phyloP scores from a whole-genome alignment of 2,797 vertebrate genomes.

The Notoglanidium macrostoma region DNA sequence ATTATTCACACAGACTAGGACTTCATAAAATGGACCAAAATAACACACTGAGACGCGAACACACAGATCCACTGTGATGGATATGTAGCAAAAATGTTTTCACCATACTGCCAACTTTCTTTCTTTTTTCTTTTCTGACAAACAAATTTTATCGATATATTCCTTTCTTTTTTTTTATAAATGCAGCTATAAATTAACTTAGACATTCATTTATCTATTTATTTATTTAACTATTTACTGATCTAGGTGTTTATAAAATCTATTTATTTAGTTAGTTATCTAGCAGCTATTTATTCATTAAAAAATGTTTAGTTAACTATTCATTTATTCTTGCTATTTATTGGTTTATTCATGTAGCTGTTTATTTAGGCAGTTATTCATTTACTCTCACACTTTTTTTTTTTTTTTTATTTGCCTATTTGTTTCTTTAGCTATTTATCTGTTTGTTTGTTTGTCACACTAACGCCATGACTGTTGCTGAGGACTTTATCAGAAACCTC shows the following conservation, averaged over 20 bases:
- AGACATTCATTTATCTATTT: too few species aligned
- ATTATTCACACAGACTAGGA: background rate
- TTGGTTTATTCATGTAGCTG: background rate
- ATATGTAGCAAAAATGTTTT: background rate
- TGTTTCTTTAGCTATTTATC: background rate
- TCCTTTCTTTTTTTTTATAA: too few species aligned
- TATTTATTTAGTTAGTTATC: too few species aligned
- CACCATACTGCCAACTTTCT: background rate
- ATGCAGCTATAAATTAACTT: too few species aligned
- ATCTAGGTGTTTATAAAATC: too few species aligned
- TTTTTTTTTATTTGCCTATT: background rate
- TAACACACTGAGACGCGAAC: background rate
- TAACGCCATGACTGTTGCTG: background rate
- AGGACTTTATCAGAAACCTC: background rate
- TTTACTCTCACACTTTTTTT: too few species aligned
- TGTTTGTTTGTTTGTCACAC: background rate
- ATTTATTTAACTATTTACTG: too few species aligned
- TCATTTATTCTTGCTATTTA: background rate
- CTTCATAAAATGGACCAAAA: too few species aligned
- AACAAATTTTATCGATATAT: too few species aligned
- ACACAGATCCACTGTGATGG: background rate
- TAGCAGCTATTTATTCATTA: too few species aligned
- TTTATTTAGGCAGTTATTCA: background rate
- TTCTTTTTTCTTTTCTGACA: background rate
- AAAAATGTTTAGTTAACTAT: background rate